Conservation (phyloP, 2,797 vertebrate genomes). For the Argentina silus region DNA sequence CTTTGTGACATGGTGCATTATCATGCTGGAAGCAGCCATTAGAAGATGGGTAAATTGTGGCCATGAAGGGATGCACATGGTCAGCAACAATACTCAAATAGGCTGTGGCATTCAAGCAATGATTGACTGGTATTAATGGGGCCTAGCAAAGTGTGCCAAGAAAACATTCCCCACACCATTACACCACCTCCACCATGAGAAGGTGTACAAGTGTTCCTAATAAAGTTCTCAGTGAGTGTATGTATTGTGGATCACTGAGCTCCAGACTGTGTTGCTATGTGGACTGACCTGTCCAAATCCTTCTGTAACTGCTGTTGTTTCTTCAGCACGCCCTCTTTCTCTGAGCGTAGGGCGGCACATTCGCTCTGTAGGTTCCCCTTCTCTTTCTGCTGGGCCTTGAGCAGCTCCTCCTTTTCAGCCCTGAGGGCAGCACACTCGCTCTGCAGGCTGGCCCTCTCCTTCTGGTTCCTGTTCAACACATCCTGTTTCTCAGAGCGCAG, state of each 20-base stretch:
- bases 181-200: too few relatives aligned
- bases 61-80: too few relatives aligned
- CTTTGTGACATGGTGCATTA: too few relatives aligned
- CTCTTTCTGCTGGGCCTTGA: constrained; percentile 86
- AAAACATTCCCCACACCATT: too few relatives aligned
- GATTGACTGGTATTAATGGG: too few relatives aligned
- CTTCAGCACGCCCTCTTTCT: constrained; percentile 81
- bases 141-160: too few relatives aligned
- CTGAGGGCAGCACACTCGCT: constrained; percentile 81
- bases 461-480: constrained; percentile 84
- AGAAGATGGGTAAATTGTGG: too few relatives aligned
- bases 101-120: too few relatives aligned
- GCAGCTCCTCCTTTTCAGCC: constrained; percentile 81
- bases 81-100: too few relatives aligned
- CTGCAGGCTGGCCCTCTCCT: constrained; percentile 85
- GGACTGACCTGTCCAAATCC: constrained; percentile 87
- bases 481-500: constrained; percentile 81
- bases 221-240: too few relatives aligned
- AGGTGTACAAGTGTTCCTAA: too few relatives aligned
- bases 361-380: constrained; percentile 85
- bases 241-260: not conserved
- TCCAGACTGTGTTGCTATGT: constrained; percentile 59
- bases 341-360: constrained; percentile 73
- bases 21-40: too few relatives aligned
- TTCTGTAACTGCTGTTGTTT: constrained; percentile 88